Percentiles rank a stretch among this genome's conserved stretches.
Evolutionary conservation across 2,888 invertebrate genomes (phyloP).

Genomic region (Oxyscelio sp.): DNA sequence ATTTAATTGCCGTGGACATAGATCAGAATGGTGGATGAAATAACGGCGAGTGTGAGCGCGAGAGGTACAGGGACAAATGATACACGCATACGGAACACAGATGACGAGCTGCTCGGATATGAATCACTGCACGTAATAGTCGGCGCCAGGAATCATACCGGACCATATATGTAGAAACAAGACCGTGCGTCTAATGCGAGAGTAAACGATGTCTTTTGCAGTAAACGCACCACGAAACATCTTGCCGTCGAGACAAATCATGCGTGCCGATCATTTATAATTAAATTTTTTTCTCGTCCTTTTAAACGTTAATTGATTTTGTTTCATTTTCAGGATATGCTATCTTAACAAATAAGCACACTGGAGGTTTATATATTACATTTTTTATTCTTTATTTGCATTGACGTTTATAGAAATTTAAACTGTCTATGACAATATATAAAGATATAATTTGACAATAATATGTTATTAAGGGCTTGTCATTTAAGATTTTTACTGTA

Average conservation of each 20-base stretch:
- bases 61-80: conserved; percentile 57
- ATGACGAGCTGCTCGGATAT: conserved; percentile 52
- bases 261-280: conserved; percentile 44
- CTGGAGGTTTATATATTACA: background rate
- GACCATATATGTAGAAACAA: conserved; percentile 64
- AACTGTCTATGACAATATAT: no score
- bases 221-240: conserved; percentile 19
- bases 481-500: no score
- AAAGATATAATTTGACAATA: no score
- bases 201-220: conserved; percentile 35
- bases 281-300: conserved; percentile 11
- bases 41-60: no score
- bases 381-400: no score
- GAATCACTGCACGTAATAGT: conserved; percentile 70
- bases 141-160: conserved; percentile 69
- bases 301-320: background rate
- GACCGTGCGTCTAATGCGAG: conserved; percentile 47
- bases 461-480: no score
- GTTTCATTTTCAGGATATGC: background rate
- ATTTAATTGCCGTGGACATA: no score
- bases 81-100: conserved; percentile 63
- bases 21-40: no score
- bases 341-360: background rate
- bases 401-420: no score
- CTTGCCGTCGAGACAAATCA: conserved; percentile 11